Percentiles rank a stretch among this genome's conserved stretches.
Evolutionary conservation across 2,888 invertebrate species (phyloP).

Genomic region (Melanargia galathea): DNA sequence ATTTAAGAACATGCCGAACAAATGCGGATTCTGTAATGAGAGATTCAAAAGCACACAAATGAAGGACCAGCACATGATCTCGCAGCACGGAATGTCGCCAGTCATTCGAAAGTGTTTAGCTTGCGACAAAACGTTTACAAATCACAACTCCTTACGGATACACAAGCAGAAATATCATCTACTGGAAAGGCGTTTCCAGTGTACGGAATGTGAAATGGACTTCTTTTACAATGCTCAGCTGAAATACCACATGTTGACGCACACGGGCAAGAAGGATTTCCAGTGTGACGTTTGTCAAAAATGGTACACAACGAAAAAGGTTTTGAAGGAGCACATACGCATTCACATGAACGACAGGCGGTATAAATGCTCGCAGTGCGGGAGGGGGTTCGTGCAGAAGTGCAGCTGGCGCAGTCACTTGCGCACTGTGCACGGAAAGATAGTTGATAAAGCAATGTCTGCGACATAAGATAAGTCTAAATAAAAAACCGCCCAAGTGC

Average conservation of each 20-base stretch:
- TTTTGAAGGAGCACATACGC: slow-evolving; percentile 52
- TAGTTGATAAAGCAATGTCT: neutral
- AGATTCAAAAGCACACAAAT: slow-evolving; percentile 23
- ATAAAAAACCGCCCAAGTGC: too few species aligned
- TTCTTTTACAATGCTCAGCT: slow-evolving; percentile 49
- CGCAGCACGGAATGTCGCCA: slow-evolving; percentile 41
- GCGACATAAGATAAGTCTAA: neutral
- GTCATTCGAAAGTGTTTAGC: slow-evolving; percentile 41
- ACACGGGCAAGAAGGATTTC: slow-evolving; percentile 44
- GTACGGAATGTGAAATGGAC: slow-evolving; percentile 48
- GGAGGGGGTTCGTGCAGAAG: slow-evolving; percentile 50
- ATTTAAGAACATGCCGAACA: slow-evolving; percentile 12
- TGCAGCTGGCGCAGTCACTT: slow-evolving; percentile 50
- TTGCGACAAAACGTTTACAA: slow-evolving; percentile 45
- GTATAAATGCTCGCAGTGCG: slow-evolving; percentile 50
- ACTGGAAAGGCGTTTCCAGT: slow-evolving; percentile 40
- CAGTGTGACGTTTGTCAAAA: slow-evolving; percentile 49
- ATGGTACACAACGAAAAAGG: slow-evolving; percentile 44
- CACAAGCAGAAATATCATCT: slow-evolving; percentile 44
- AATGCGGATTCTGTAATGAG: slow-evolving; percentile 21
- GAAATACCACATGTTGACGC: slow-evolving; percentile 48
- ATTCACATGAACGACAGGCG: slow-evolving; percentile 51
- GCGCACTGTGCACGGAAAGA: slow-evolving; percentile 45
- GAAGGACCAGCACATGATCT: slow-evolving; percentile 44
- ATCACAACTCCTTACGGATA: slow-evolving; percentile 32